Conservation (phyloP, 2,797 vertebrate genomes). For the Sebastes trivittatus region DNA sequence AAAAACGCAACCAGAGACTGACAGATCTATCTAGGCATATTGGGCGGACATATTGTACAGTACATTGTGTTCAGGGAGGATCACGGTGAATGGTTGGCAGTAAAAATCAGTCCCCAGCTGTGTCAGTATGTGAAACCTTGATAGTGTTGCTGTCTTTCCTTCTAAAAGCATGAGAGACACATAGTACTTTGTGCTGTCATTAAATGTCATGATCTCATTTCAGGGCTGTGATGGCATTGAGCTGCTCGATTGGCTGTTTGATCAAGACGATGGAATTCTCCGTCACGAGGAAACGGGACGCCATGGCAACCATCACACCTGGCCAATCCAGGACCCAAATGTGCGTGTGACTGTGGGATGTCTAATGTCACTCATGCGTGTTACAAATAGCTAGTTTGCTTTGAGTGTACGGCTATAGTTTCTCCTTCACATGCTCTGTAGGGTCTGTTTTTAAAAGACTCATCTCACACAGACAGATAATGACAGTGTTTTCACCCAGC, state of each 20-base stretch:
- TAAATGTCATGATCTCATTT: conserved; percentile 42
- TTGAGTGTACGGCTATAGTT: background rate
- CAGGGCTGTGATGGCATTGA: conserved; percentile 85
- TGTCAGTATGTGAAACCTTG: background rate
- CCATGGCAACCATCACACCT: conserved; percentile 63
- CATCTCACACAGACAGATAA: conserved; percentile 22
- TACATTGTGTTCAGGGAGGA: background rate
- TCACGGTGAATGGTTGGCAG: background rate
- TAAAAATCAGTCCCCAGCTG: conserved; percentile 23
- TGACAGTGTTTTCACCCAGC: conserved; percentile 16
- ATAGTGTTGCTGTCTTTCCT: background rate
- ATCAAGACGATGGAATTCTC: conserved; percentile 89
- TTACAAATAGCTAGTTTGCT: background rate
- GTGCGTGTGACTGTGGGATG: conserved; percentile 73
- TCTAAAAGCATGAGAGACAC: background rate
- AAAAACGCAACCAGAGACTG: background rate
- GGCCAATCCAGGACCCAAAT: conserved; percentile 75
- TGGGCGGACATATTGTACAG: background rate
- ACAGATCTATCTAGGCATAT: background rate
- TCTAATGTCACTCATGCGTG: conserved; percentile 4
- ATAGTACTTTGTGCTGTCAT: background rate
- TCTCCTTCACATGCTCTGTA: background rate
- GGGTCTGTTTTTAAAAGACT: background rate
- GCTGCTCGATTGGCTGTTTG: conserved; percentile 94
- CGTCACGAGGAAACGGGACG: conserved; percentile 79